Base-by-base conservation (phyloP, 2,888 invertebrate genomes). In the Spisula solida region DNA sequence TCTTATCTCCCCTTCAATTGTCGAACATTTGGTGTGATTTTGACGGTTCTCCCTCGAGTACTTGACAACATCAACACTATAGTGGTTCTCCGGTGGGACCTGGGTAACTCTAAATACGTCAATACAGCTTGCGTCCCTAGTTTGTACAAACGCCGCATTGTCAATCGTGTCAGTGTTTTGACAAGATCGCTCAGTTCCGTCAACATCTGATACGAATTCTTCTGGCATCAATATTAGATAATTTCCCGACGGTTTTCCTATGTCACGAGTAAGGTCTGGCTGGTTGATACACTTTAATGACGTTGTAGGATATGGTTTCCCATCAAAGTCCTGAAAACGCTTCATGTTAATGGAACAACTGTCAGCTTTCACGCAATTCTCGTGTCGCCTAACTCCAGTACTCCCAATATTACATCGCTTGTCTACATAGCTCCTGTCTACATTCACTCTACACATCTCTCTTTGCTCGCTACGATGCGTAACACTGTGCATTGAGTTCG, bases 401-500 rank as follows among this genome's bases (percentile, higher is more conserved):
- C 4, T 14, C 31, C 31, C 75, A 18, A 16, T 25, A 75, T 5
- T 34, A 18, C 34, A 34, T 75, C 75, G 16, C 75, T 31, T 31
- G 75, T 75, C 75, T 60, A 41, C 41, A 41, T 41, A 5, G 4
- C 4, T 41, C 8, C 8, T 41, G 41, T 41, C 2, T 34, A 51
- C 75, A n/a, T 83, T 2, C 20, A 70, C 84, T 6, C 51, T 25
- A 34, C 55, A 51, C 70, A 14, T 14, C 31, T 31, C 25, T 4
- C 34, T 18, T 1, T 75, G 0, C n/a, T 70, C 48, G 31, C 81
- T 56, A 66, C 41, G 70, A 86, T 66, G 70, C 47, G 80, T 60
- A 31, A 75, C 75, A 18, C 34, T 70, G 81, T 47, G 48, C 60
- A 85, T 29, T 18, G 75, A 88, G 88, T 88, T 88, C 80, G 88